Conservation (phyloP, 1,140 invertebrate species). For the silkworm (Bombyx mori) region DNA sequence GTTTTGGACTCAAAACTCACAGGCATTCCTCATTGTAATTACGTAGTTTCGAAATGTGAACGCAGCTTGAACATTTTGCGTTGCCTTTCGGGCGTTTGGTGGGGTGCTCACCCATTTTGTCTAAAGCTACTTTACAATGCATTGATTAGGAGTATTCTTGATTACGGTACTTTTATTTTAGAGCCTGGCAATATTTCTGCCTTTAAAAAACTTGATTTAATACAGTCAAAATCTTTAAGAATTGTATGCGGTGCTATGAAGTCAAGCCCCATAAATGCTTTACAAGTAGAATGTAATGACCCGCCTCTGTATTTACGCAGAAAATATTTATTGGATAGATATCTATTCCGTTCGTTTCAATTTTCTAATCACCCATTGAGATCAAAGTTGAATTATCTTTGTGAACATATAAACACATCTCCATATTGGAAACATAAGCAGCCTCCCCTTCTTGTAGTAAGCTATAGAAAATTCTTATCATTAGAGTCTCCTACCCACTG, state of each 20-base stretch:
- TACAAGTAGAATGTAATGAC: not conserved
- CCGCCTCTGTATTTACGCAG: constrained; percentile 8
- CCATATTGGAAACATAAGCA: too few relatives aligned
- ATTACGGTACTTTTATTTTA: constrained; percentile 2
- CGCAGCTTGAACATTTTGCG: not conserved
- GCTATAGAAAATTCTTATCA: not conserved
- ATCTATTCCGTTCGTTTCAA: not conserved
- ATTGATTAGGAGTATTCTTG: not conserved
- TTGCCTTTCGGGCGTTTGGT: constrained; percentile 2
- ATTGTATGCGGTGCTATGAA: constrained; percentile 11
- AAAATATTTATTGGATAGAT: constrained; percentile 12
- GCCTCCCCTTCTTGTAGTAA: not conserved
- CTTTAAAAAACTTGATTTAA: constrained; percentile 10
- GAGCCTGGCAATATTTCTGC: not conserved
- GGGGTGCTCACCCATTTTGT: not conserved
- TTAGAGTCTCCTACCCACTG: not conserved
- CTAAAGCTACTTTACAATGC: constrained; percentile 1
- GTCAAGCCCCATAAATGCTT: constrained; percentile 1
- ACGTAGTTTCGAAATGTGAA: constrained; percentile 15
- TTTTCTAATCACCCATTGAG: constrained; percentile 7
- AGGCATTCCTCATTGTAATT: constrained; percentile 10
- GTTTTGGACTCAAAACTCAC: constrained; percentile 10
- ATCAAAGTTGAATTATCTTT: constrained; percentile 1
- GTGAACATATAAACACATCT: not conserved
- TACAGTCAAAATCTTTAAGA: constrained; percentile 17